A percentile compares a stretch with the other conserved stretches of the same genome.
Evolutionary conservation across 1,140 invertebrate genomes (phyloP).

Genomic region (Arctopsyche grandis): DNA sequence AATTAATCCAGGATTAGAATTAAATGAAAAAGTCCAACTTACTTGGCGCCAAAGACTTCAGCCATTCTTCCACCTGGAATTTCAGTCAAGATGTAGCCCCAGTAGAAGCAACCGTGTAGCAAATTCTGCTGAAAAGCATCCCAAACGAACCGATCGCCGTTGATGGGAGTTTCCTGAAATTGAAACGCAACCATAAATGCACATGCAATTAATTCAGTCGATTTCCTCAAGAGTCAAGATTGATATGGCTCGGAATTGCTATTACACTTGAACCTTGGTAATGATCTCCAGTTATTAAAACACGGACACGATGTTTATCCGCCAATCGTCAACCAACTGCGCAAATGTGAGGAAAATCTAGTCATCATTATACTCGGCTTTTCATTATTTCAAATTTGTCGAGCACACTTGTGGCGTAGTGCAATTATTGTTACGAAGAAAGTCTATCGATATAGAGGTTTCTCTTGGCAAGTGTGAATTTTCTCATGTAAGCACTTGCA

Average conservation of each 20-base stretch:
- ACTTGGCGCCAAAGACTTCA: slow-evolving; percentile 83
- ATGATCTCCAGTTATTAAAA: background rate
- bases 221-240: background rate
- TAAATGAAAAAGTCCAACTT: slow-evolving; percentile 45
- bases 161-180: slow-evolving; percentile 36
- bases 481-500: too few species aligned
- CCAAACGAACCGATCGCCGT: slow-evolving; percentile 72
- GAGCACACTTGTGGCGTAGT: background rate
- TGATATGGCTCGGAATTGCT: background rate
- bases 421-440: too few species aligned
- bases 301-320: background rate
- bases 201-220: background rate
- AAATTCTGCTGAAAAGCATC: slow-evolving; percentile 79
- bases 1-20: too few species aligned
- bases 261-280: background rate
- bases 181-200: background rate
- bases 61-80: slow-evolving; percentile 86
- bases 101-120: slow-evolving; percentile 87
- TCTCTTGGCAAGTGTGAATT: too few species aligned
- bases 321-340: background rate
- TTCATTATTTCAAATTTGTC: too few species aligned
- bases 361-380: too few species aligned
- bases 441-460: too few species aligned
- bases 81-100: slow-evolving; percentile 90
- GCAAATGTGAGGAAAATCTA: background rate